A percentile compares a stretch with the other conserved stretches of the same genome.
Evolutionary conservation across 2,113 vertebrate genomes (phyloP).

Genomic region (Balaeniceps rex): DNA sequence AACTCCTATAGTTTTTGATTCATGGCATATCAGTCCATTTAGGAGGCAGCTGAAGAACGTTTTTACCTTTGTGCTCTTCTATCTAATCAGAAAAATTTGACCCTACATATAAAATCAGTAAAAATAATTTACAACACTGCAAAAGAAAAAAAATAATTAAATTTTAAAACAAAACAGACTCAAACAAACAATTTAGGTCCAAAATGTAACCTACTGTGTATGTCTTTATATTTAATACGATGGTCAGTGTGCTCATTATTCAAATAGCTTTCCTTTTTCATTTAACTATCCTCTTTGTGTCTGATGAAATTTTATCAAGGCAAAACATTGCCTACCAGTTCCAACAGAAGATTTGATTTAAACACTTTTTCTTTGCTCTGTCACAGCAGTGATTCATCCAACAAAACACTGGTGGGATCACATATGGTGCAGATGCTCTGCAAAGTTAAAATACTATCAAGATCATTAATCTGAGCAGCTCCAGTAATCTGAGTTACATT

Average conservation of each 20-base stretch:
- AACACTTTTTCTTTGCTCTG: background rate
- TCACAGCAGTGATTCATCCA: conserved; percentile 16
- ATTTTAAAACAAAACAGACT: background rate
- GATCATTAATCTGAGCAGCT: conserved; percentile 1
- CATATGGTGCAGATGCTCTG: conserved; percentile 14
- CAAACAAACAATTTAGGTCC: background rate
- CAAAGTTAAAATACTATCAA: background rate
- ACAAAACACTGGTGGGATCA: background rate
- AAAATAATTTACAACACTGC: background rate
- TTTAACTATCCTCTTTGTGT: background rate
- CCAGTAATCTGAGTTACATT: background rate
- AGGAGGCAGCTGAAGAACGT: background rate
- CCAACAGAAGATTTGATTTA: background rate
- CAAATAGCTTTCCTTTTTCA: background rate
- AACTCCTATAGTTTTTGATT: background rate
- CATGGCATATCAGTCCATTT: background rate
- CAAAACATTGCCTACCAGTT: background rate
- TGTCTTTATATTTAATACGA: background rate
- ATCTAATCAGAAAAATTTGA: background rate
- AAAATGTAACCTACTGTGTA: background rate
- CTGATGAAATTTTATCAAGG: background rate
- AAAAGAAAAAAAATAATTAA: background rate
- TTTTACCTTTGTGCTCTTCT: background rate
- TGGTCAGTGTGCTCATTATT: background rate
- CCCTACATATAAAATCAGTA: background rate